Conservation (phyloP, 1,140 invertebrate species). For the Trinorchestia longiramus region DNA sequence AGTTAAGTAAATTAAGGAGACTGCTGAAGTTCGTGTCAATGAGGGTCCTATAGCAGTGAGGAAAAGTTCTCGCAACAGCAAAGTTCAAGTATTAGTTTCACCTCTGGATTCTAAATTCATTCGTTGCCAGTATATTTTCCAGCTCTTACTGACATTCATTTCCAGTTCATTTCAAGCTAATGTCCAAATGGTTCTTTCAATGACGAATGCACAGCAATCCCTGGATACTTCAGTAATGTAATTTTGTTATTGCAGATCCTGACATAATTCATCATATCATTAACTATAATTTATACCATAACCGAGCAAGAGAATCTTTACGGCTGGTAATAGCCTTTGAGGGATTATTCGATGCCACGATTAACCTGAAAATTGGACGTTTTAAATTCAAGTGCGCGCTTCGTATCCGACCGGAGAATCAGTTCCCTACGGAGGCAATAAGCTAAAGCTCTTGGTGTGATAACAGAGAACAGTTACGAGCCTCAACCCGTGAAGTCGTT, state of each 20-base stretch:
- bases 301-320: conserved; percentile 15
- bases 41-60: background rate
- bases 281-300: background rate
- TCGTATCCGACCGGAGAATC: background rate
- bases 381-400: conserved; percentile 8
- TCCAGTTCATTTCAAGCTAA: background rate
- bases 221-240: background rate
- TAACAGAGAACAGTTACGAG: background rate
- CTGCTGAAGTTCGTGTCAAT: background rate
- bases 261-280: background rate
- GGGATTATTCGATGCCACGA: background rate
- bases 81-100: background rate
- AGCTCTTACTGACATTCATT: background rate
- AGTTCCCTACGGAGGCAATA: background rate
- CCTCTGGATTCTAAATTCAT: background rate
- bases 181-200: background rate
- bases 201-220: background rate
- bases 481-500: background rate
- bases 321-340: background rate
- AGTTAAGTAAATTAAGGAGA: conserved; percentile 3
- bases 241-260: background rate
- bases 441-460: conserved; percentile 39
- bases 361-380: conserved; percentile 13
- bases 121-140: background rate
- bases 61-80: background rate